Evolutionary conservation across 1,140 invertebrate genomes (phyloP), one percentile per base, ranked within the genome.

Genomic region (Drosophila leontia): DNA sequence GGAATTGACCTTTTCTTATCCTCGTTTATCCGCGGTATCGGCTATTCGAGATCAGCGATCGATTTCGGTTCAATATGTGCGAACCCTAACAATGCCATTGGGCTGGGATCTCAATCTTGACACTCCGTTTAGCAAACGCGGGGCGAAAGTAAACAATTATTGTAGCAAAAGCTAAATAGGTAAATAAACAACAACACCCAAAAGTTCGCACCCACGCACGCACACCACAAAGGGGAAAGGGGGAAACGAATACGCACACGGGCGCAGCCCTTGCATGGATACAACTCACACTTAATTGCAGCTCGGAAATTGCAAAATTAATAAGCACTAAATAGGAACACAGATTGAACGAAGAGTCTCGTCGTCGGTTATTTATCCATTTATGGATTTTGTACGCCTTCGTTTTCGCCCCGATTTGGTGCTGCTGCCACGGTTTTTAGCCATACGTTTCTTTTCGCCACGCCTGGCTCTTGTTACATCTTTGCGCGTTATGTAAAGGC

Each of bases 261-360:
- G n/a, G 19, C 68, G 26, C 56, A 62, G 34, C 47, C 34, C 15
- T 23, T 19, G 26, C 17, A 7, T 7, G 13, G 15, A 72, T 57
- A 42, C 67, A 64, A 80, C 63, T 68, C 59, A 67, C 60, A 70
- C 42, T 84, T 78, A 72, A 81, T 90, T 84, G 77, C 72, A 53
- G 63, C 72, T 61, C 63, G 74, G 57, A 72, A 75, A 56, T 78
- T 44, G 63, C 45, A 59, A 42, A 71, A 78, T 71, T 59, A 78
- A 59, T 71, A 50, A 69, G 59, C 75, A 53, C 53, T 87, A 60
- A 75, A 81, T 90, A 85, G 80, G 81, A 88, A 81, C 80, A 78
- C 80, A 75, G 60, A 84, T 84, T 84, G 50, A 78, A 55, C 41
- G 48, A 37, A 67, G 23, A 45, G 26, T n/a, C 26, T 41, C 32